phyloP scores from a whole-genome alignment of 2,113 vertebrate genomes.

The Casuarius casuarius region DNA sequence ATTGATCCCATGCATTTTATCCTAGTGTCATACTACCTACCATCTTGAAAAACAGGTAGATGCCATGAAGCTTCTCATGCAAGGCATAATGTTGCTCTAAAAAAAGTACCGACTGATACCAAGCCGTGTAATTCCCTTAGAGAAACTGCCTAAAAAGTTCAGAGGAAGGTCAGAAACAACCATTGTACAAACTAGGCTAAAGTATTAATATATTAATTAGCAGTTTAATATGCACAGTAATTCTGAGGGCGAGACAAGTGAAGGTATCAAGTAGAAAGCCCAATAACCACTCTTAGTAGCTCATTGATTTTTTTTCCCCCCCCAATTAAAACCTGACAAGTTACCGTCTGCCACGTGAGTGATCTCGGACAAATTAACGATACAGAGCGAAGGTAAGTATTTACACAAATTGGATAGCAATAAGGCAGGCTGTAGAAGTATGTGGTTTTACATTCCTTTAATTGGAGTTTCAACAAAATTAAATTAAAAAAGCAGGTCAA shows the following conservation, averaged over 20 bases:
- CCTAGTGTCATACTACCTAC: not conserved
- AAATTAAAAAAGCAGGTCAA: constrained; percentile 10
- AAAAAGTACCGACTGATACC: not conserved
- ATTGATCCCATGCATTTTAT: not conserved
- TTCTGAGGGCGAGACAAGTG: not conserved
- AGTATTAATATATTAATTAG: not conserved
- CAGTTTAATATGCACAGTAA: not conserved
- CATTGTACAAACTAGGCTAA: not conserved
- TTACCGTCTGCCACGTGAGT: not conserved
- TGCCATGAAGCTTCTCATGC: not conserved
- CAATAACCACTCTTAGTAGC: not conserved
- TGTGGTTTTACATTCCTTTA: not conserved
- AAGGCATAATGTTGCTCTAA: not conserved
- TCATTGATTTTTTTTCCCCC: constrained; percentile 19
- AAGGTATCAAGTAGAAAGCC: not conserved
- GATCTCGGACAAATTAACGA: not conserved
- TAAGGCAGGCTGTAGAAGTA: not conserved
- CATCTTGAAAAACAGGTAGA: not conserved
- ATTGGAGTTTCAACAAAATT: not conserved
- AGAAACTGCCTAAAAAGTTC: not conserved
- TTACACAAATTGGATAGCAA: not conserved
- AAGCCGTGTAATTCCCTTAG: not conserved
- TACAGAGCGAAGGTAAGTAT: not conserved
- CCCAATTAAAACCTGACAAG: constrained; percentile 5
- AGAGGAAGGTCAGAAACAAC: not conserved